phyloP scores from a whole-genome alignment of 1,140 invertebrate species.

The Saxidomus purpurata region DNA sequence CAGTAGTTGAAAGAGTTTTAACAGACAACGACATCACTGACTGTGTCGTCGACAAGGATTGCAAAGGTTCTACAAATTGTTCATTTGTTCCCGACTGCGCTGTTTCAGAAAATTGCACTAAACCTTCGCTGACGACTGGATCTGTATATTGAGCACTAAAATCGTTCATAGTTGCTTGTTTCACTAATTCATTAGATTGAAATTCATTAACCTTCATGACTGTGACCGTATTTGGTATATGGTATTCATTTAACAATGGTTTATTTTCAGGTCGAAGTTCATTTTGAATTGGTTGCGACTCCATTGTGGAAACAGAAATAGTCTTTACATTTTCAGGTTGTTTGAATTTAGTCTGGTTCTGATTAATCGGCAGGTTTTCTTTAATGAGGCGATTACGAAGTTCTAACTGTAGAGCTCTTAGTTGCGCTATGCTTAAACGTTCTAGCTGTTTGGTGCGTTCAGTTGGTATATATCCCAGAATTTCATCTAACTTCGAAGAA shows the following conservation, averaged over 20 bases:
- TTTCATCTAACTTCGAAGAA: conserved; percentile 36
- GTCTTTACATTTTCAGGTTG: background rate
- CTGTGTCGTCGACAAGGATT: too few species aligned
- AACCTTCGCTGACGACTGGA: too few species aligned
- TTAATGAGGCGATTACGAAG: conserved; percentile 34
- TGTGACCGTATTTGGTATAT: background rate
- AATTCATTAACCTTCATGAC: background rate
- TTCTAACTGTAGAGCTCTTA: conserved; percentile 42
- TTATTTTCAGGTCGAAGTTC: background rate
- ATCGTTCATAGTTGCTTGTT: background rate
- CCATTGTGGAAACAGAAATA: background rate
- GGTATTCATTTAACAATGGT: background rate
- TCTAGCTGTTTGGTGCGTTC: conserved; percentile 39
- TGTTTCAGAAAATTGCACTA: too few species aligned
- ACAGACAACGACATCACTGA: background rate
- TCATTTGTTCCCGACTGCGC: too few species aligned
- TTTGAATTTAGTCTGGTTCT: background rate
- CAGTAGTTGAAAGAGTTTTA: background rate
- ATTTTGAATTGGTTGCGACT: background rate
- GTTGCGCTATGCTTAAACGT: conserved; percentile 32
- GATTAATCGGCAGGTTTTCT: background rate
- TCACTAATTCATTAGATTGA: background rate
- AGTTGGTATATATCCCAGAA: conserved; percentile 7
- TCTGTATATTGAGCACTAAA: background rate
- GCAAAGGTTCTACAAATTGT: too few species aligned